Evolutionary conservation across 2,113 vertebrate species (phyloP), one percentile per base, ranked within the genome.

Genomic region (Zonotrichia leucophrys): DNA sequence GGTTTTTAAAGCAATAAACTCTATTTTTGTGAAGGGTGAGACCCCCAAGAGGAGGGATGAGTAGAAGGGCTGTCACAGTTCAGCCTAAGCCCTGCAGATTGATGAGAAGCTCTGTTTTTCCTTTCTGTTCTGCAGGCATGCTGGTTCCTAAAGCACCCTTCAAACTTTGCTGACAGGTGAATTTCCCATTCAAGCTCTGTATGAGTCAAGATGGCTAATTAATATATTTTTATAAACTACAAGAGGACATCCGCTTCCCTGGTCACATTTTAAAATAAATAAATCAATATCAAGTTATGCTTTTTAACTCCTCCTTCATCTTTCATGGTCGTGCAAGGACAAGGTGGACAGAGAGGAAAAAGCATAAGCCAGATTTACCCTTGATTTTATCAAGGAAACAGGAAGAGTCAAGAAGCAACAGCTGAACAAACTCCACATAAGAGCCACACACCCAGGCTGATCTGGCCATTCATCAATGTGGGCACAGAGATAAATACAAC

Each of bases 1-100:
- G 22, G 7, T 25, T 87, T 72, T 85, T 67, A 17, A 68, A 88
- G 76, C 44, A 55, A 86, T 67, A 66, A 92, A 81, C 22, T 37
- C 50, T 55, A 72, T 72, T 49, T 72, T 77, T 77, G 83, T 47
- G 78, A 88, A 88, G 30, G 62, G 70, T 77, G 81, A 91, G 83
- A 79, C 91, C 73, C 50, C 5, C 47, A 55, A 58, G 53, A 23
- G 35, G 39, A 83, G 44, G 31, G 62, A 23, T 25, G 15, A 83
- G 30, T 5, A 8, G 21, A 90, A 47, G 42, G 28, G 18, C 28
- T 78, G 44, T 14, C 89, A 55, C 53, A 56, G 60, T 7, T 85
- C 56, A 60, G 33, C 27, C 56, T 68, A 59, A 74, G 22, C 55
- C 39, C 59, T 37, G 39, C 41, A 92, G 66, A 11, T 7, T 3